These are phyloP conservation scores for Benthochromis sp. DNA, from an alignment of 2,113 vertebrate genomes.

Conservation along the genomic window DNA sequence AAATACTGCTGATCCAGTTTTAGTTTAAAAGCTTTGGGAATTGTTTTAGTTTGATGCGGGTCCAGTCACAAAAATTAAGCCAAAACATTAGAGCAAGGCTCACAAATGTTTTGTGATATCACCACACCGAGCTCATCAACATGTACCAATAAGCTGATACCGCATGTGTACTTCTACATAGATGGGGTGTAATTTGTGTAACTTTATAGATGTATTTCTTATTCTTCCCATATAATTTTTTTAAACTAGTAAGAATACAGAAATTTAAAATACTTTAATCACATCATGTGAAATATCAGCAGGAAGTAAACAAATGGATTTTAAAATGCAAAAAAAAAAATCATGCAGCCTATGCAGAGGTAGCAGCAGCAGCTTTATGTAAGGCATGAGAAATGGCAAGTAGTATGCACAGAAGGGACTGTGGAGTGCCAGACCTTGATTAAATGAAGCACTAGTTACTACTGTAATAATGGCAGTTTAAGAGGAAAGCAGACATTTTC, in stretches of 20 bases:
- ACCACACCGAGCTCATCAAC: background rate
- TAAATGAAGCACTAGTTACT: too few species aligned
- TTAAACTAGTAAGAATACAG: background rate
- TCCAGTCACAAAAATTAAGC: background rate
- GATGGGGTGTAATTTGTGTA: accelerated
- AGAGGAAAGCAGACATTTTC: too few species aligned
- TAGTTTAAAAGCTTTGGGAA: background rate
- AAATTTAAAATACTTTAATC: background rate
- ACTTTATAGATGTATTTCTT: accelerated
- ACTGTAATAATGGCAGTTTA: too few species aligned
- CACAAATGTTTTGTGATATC: background rate
- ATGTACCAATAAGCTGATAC: background rate
- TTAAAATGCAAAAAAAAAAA: background rate
- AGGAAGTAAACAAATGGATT: background rate
- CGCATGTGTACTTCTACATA: accelerated
- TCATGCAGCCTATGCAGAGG: background rate
- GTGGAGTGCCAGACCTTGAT: background rate
- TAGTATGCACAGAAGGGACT: background rate
- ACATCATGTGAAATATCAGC: background rate
- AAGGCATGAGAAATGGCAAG: background rate
- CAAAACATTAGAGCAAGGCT: background rate
- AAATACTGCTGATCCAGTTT: background rate
- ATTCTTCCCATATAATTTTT: background rate
- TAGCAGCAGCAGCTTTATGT: background rate
- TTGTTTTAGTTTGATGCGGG: accelerated